These are phyloP conservation scores for Drosophila ohnishii DNA, from an alignment of 1,140 invertebrate genomes.

Conservation along the genomic window DNA sequence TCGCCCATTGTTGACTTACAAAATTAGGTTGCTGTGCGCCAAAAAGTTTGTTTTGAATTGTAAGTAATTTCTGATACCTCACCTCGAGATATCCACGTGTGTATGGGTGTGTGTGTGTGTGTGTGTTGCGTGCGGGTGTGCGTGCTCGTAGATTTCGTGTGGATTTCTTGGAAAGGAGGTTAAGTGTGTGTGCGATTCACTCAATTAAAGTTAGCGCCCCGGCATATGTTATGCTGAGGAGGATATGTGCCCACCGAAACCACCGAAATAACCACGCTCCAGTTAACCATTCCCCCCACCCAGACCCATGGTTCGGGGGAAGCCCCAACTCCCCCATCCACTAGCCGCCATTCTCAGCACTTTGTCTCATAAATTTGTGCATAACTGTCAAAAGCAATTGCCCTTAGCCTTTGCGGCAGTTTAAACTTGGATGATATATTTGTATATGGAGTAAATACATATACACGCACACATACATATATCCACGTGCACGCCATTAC, in stretches of 20 bases:
- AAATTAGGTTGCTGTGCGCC: slow-evolving; percentile 73
- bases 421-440: slow-evolving; percentile 81
- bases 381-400: slow-evolving; percentile 81
- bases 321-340: slow-evolving; percentile 1
- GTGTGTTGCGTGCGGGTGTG: background rate
- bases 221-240: slow-evolving; percentile 40
- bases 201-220: slow-evolving; percentile 68
- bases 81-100: slow-evolving; percentile 50
- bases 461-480: slow-evolving; percentile 16
- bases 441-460: slow-evolving; percentile 64
- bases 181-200: slow-evolving; percentile 49
- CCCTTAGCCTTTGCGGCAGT: slow-evolving; percentile 79
- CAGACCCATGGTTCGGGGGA: background rate
- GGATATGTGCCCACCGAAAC: slow-evolving; percentile 22
- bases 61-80: slow-evolving; percentile 81
- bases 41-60: slow-evolving; percentile 80
- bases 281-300: background rate
- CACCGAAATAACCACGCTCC: slow-evolving; percentile 29
- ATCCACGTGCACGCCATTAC: slow-evolving; percentile 17
- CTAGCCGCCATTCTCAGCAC: slow-evolving; percentile 52
- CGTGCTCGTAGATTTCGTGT: background rate
- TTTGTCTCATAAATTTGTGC: slow-evolving; percentile 80
- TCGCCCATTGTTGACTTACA: slow-evolving; percentile 75
- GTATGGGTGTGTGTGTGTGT: background rate
- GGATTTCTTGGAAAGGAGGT: slow-evolving; percentile 13